Evolutionary conservation across 92 coral and sea anemone species (phyloP), one percentile per base, ranked within the genome.

Genomic region (Palythoa caribaeorum): DNA sequence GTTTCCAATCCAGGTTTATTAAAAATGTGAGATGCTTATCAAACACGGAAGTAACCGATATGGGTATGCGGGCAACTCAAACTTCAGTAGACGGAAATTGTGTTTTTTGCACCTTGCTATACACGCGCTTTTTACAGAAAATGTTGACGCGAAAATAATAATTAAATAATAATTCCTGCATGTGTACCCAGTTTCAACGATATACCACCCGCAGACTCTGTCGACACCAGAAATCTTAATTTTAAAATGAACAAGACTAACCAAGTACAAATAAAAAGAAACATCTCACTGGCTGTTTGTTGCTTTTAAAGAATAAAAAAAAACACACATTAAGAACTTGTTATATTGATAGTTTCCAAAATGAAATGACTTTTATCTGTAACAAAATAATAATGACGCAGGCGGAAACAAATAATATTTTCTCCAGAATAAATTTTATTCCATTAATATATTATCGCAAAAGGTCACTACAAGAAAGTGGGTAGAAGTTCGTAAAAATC

Each of bases 141-240:
- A 14, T 59, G 50, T 59, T 59, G 65, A 59, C 65, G 65, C 16
- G 13, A 59, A 59, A 13, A 4, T 15, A 14, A 44, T 8, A 44
- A 44, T 8, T 44, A 44, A 44, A 44, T 44, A 6, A 40, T 40
- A 5, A 40, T 40, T 40, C 47, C 47, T 40, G 28, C 28, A 28
- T 28, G 50, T 44, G 50, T 44, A 76, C 80, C 38, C 7, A 57
- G 52, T 78, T 57, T 57, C 70, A 57, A 57, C 9, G 53, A 57
- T 78, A 60, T 35, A 78, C 83, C 83, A 78, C 83, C 83, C 59
- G 83, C 15, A 37, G 83, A 28, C 38, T 78, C 6, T 7, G 60
- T 35, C 66, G 28, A 78, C 71, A 78, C 17, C 36, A 8, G 55
- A 78, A 21, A 36, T 19, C 57, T 35, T 54, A 78, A 54, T 54